Evolutionary conservation across 53 echinoderm and acorn worm species (phyloP).

Genomic region (Glandiceps talaboti): DNA sequence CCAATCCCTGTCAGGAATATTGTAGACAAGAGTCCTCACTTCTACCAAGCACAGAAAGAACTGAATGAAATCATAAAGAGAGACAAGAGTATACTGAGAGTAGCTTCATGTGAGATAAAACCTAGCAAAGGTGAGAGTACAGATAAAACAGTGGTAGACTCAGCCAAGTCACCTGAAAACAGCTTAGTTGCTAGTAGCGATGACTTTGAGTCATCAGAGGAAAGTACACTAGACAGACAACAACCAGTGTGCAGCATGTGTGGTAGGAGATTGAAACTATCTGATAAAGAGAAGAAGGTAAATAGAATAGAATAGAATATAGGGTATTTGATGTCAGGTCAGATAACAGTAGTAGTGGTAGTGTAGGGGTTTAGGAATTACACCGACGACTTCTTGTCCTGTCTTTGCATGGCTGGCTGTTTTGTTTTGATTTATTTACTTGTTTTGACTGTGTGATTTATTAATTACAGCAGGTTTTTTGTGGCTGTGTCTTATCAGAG

Average conservation of each 20-base stretch:
- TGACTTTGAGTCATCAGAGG: neutral
- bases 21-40: neutral
- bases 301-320: neutral
- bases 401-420: neutral
- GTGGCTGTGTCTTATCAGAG: too few relatives aligned
- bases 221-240: neutral
- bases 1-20: neutral
- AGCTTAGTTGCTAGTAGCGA: neutral
- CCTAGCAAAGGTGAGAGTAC: neutral
- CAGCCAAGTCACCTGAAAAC: neutral
- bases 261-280: neutral
- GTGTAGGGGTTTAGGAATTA: neutral
- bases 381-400: neutral
- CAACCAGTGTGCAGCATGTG: neutral
- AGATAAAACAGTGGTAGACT: neutral
- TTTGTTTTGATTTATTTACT: too few relatives aligned
- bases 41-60: neutral
- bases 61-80: neutral
- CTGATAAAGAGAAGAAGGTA: neutral
- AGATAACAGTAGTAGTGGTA: neutral
- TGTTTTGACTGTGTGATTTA: too few relatives aligned
- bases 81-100: neutral
- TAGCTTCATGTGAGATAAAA: neutral
- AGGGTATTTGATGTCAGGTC: neutral
- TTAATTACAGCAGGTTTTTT: too few relatives aligned